Base-by-base conservation (phyloP, 1,140 invertebrate genomes). In the Drosophila kohkoa region DNA sequence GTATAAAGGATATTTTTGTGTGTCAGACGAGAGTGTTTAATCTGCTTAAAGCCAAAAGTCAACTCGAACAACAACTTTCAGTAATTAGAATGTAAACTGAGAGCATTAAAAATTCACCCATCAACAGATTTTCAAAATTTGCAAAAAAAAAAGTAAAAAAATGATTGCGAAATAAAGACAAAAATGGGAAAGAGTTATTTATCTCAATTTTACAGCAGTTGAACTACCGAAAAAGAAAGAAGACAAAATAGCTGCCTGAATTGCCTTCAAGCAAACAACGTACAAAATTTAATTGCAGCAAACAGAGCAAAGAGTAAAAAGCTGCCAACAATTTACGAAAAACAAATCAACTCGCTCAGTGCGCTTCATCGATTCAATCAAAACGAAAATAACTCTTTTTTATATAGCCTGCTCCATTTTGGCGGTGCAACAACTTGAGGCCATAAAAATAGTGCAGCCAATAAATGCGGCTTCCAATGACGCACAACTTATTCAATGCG, bases 401-500 rank as follows among this genome's bases (percentile, higher is more conserved):
- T 32, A 25, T 25, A n/a, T n/a, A n/a, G n/a, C n/a, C n/a, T n/a
- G n/a, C n/a, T n/a, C n/a, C 5, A 30, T 28, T 52, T 52, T 11
- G 6, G 28, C 20, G 20, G 10, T 54, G 51, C 51, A 54, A 32
- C 52, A 43, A 8, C 55, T 58, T 45, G 35, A 20, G 32, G 52
- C 54, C 71, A 20, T 74, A 64, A 69, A 25, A 75, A 41, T 59
- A 78, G 68, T 85, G 82, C 75, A 86, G 71, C 82, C 74, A 77
- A 81, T 83, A 86, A 85, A 81, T 77, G 83, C 74, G 28, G 35
- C 58, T 25, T 13, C 11, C 30, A 69, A 74, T 77, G 69, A 80
- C 73, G 59, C 69, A 77, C 87, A 87, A 88, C 80, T 87, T 87
- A 87, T 88, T 87, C 80, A 87, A 88, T 88, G 79, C 75, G 73